A percentile compares a stretch with the other conserved stretches of the same genome.
phyloP scores from a whole-genome alignment of 2,113 vertebrate species.

The Morone saxatilis region DNA sequence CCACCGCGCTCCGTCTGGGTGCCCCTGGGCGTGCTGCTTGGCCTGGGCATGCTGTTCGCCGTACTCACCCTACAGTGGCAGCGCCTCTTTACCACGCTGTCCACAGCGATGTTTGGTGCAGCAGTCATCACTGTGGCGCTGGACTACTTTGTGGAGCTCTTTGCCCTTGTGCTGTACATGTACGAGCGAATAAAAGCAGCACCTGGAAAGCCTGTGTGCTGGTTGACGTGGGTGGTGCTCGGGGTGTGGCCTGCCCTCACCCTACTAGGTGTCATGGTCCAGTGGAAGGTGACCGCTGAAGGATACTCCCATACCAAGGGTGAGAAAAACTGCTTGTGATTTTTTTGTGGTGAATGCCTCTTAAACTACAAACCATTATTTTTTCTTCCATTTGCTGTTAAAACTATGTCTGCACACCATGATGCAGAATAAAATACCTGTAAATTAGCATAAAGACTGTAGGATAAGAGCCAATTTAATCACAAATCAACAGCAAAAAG shows the following conservation, averaged over 20 bases:
- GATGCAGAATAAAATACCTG: background rate
- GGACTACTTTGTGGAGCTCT: slow-evolving; percentile 97
- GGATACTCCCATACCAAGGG: slow-evolving; percentile 98
- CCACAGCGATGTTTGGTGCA: slow-evolving; percentile 92
- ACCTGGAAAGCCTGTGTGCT: slow-evolving; percentile 88
- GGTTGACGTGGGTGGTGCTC: slow-evolving; percentile 97
- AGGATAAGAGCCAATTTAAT: background rate
- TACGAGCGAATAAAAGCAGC: slow-evolving; percentile 92
- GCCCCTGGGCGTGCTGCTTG: slow-evolving; percentile 93
- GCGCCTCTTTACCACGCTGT: slow-evolving; percentile 94
- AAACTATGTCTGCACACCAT: too few relatives aligned
- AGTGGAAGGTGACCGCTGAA: slow-evolving; percentile 96
- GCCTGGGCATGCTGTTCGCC: slow-evolving; percentile 95
- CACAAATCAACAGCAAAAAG: background rate
- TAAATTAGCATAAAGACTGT: background rate
- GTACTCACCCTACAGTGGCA: slow-evolving; percentile 98
- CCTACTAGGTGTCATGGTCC: slow-evolving; percentile 91
- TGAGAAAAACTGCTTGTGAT: slow-evolving; percentile 59
- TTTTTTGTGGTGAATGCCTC: background rate
- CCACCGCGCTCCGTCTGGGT: slow-evolving; percentile 96
- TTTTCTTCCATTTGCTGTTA: background rate
- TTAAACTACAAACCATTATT: background rate
- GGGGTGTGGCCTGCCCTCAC: slow-evolving; percentile 95
- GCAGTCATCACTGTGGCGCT: slow-evolving; percentile 94
- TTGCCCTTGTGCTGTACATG: slow-evolving; percentile 92